phyloP scores from a whole-genome alignment of 2,797 vertebrate genomes.

The Oreonectes daqikongensis region DNA sequence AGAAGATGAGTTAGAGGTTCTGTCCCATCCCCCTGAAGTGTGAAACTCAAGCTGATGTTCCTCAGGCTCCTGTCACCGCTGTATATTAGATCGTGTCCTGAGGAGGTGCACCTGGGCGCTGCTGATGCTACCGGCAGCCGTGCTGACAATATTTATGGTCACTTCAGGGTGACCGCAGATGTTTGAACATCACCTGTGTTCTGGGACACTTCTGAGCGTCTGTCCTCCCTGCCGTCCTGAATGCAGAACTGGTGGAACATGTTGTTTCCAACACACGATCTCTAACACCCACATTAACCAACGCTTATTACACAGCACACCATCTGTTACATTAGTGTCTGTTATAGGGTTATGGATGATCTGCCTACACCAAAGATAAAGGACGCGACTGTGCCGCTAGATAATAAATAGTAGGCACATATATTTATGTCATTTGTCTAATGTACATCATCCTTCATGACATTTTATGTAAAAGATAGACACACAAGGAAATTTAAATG shows the following conservation, averaged over 20 bases:
- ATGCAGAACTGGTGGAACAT: neutral
- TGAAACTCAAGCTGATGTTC: conserved; percentile 56
- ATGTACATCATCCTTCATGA: neutral
- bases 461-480: no score
- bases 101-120: conserved; percentile 60
- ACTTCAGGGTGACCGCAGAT: conserved; percentile 59
- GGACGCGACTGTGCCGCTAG: neutral
- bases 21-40: conserved; percentile 31
- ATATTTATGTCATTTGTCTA: neutral
- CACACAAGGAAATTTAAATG: no score
- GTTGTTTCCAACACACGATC: neutral
- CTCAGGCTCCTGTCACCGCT: conserved; percentile 53
- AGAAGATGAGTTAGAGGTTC: conserved; percentile 36
- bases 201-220: conserved; percentile 30
- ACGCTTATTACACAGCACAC: conserved; percentile 22
- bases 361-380: neutral
- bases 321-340: conserved; percentile 11
- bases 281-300: neutral
- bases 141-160: conserved; percentile 58
- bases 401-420: neutral
- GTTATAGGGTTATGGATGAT: neutral
- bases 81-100: conserved; percentile 54
- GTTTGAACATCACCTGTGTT: conserved; percentile 50
- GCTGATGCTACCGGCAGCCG: conserved; percentile 52
- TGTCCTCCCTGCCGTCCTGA: neutral